Conservation (phyloP, 2,113 vertebrate genomes). For the Cyanocitta stelleri region DNA sequence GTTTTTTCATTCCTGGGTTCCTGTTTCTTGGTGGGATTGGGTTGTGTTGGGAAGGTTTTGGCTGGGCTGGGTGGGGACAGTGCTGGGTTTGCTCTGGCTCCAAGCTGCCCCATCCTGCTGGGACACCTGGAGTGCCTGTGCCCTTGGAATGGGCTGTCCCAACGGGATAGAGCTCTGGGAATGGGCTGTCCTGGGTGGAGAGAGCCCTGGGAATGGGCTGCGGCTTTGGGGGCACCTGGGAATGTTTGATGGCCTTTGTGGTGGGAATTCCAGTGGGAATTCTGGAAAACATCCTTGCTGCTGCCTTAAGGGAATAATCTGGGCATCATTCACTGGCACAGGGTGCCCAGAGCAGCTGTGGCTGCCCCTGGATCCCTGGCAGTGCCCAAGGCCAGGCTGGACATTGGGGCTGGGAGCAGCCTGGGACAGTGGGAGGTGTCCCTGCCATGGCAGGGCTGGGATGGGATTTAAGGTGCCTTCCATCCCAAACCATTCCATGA, state of each 20-base stretch:
- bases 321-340: neutral
- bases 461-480: neutral
- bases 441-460: neutral
- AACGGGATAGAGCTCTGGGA: too few species aligned
- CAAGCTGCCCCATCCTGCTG: rapidly evolving
- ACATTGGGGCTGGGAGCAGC: neutral
- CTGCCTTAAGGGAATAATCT: neutral
- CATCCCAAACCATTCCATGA: too few species aligned
- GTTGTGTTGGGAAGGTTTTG: neutral
- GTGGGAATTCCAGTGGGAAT: neutral
- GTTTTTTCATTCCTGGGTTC: too few species aligned
- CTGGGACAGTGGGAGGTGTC: neutral
- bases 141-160: too few species aligned
- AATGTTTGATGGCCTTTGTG: neutral
- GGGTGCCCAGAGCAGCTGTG: neutral
- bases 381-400: neutral
- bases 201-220: neutral
- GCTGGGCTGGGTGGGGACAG: neutral
- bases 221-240: neutral
- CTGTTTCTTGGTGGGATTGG: neutral
- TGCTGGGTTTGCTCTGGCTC: rapidly evolving
- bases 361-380: neutral
- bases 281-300: neutral
- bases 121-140: too few species aligned
- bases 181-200: too few species aligned